Conservation (phyloP, 2,888 invertebrate species). For the Eubasilissa splendida region DNA sequence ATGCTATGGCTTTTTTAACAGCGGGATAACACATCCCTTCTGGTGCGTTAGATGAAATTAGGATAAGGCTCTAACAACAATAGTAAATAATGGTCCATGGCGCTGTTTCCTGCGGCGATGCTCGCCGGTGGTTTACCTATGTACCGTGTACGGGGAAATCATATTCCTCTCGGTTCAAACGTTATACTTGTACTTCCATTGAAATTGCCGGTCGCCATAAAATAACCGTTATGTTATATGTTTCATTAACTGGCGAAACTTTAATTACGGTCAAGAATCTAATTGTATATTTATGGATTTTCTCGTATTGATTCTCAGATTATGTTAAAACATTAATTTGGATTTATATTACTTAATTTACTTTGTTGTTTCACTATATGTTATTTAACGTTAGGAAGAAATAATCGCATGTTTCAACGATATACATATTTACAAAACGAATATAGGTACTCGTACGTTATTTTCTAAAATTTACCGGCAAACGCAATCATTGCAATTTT, state of each 20-base stretch:
- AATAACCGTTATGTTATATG: constrained; percentile 16
- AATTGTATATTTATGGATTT: too few species aligned
- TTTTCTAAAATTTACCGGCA: too few species aligned
- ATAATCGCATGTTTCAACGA: too few species aligned
- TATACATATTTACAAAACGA: too few species aligned
- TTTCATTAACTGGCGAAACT: constrained; percentile 7
- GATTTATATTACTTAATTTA: too few species aligned
- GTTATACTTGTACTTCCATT: not conserved
- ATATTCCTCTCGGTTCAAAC: constrained; percentile 2
- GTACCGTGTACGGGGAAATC: not conserved
- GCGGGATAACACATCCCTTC: constrained; percentile 15
- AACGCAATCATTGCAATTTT: too few species aligned
- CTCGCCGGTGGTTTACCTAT: constrained; percentile 13
- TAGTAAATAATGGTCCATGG: constrained; percentile 39
- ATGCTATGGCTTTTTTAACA: constrained; percentile 4
- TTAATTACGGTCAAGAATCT: not conserved
- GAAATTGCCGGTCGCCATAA: constrained; percentile 10
- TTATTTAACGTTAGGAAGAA: too few species aligned
- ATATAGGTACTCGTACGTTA: too few species aligned
- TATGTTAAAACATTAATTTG: too few species aligned
- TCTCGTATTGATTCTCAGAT: too few species aligned
- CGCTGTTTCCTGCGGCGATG: constrained; percentile 11
- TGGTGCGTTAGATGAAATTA: constrained; percentile 40
- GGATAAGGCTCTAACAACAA: constrained; percentile 42
- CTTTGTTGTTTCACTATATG: too few species aligned